Evolutionary conservation across 2,888 invertebrate species (phyloP).

Genomic region (Falcaria lacertinaria): DNA sequence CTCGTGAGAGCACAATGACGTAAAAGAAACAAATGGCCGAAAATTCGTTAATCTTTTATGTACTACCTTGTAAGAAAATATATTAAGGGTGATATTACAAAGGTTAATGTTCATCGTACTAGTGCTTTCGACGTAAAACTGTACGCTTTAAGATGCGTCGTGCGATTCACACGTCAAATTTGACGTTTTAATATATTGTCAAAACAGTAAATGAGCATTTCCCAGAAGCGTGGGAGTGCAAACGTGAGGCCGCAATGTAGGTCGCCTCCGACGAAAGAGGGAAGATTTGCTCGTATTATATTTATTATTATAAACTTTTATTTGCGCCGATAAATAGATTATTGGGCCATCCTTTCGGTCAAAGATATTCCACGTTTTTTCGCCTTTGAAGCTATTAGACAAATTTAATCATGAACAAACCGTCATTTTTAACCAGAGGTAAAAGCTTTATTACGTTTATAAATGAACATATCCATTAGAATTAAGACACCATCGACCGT

Average conservation of each 20-base stretch:
- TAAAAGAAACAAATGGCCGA: slow-evolving; percentile 9
- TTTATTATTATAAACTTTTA: slow-evolving; percentile 10
- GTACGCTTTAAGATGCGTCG: slow-evolving; percentile 12
- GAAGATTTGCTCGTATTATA: slow-evolving; percentile 19
- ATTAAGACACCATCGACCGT: no score
- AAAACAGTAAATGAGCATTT: slow-evolving; percentile 54
- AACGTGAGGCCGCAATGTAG: slow-evolving; percentile 41
- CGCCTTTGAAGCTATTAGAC: background rate
- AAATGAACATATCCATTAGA: no score
- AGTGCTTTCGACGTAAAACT: slow-evolving; percentile 5
- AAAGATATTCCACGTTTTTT: background rate
- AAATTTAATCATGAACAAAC: no score
- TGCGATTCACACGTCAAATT: slow-evolving; percentile 29
- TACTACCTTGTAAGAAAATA: background rate
- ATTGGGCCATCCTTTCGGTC: background rate
- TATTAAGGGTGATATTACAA: background rate
- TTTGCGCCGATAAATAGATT: slow-evolving; percentile 11
- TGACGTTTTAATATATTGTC: slow-evolving; percentile 56
- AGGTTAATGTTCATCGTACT: background rate
- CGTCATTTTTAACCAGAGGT: no score
- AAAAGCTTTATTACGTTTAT: no score
- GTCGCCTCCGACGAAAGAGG: slow-evolving; percentile 47
- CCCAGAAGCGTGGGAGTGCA: slow-evolving; percentile 60
- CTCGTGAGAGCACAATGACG: slow-evolving; percentile 15
- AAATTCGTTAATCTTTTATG: no score